Percentiles rank a stretch among this genome's conserved stretches.
Evolutionary conservation across 2,113 vertebrate genomes (phyloP).

Genomic region (Brachyhypopomus gauderio): DNA sequence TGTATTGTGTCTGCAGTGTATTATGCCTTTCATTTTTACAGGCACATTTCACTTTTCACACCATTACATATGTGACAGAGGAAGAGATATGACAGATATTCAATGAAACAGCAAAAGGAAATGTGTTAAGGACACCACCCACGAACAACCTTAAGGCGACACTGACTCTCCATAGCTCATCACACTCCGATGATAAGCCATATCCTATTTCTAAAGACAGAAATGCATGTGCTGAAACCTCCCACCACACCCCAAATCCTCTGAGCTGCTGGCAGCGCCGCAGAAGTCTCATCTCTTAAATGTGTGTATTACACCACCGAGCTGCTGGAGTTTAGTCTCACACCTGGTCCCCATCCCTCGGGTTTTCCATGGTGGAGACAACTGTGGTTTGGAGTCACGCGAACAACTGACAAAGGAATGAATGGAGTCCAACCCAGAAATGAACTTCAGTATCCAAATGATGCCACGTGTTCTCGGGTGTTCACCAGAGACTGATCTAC

Average conservation of each 20-base stretch:
- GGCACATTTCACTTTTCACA: background rate
- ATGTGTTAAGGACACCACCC: constrained; percentile 44
- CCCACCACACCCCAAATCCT: background rate
- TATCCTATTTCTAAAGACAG: background rate
- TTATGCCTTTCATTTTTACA: background rate
- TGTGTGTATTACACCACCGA: background rate
- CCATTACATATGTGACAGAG: background rate
- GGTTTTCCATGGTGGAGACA: background rate
- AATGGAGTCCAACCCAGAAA: background rate
- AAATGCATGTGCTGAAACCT: background rate
- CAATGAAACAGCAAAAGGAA: background rate
- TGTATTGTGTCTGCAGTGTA: no score
- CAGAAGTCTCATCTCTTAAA: background rate
- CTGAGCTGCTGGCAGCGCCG: background rate
- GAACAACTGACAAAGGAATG: constrained; percentile 3
- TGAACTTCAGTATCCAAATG: background rate
- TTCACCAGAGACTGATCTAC: no score
- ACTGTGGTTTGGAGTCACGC: background rate
- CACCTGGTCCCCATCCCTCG: constrained; percentile 24
- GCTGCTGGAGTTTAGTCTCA: constrained; percentile 12
- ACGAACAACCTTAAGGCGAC: constrained; percentile 18
- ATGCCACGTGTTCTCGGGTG: background rate
- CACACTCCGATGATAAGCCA: constrained; percentile 2
- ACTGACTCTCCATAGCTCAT: background rate
- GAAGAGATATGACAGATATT: background rate